Evolutionary conservation across 2,888 invertebrate species (phyloP).

Genomic region (Axea sp.): DNA sequence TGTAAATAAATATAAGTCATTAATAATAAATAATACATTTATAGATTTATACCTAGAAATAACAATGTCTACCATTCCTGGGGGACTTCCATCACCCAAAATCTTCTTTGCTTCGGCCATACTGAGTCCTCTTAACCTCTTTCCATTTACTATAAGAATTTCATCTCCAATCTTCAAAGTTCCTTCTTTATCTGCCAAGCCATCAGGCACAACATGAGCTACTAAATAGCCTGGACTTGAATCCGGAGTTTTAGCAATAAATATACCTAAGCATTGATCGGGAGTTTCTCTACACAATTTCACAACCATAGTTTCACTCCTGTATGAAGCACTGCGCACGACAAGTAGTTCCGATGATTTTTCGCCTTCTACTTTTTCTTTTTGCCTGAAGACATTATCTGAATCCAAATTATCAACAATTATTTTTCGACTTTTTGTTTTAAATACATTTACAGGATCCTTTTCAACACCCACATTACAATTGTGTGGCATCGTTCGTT

Average conservation of each 20-base stretch:
- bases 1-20: no score
- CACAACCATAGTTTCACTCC: constrained; percentile 79
- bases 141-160: constrained; percentile 86
- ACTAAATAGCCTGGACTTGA: constrained; percentile 83
- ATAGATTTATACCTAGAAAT: constrained; percentile 80
- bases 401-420: no score
- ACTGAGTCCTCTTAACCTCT: constrained; percentile 84
- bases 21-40: no score
- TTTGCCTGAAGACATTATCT: no score
- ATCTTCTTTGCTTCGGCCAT: constrained; percentile 85
- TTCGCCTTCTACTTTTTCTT: constrained; percentile 23
- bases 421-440: constrained; percentile 43
- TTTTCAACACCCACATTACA: constrained; percentile 61
- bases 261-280: constrained; percentile 85
- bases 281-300: constrained; percentile 82
- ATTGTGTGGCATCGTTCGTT: constrained; percentile 52
- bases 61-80: constrained; percentile 84
- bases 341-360: constrained; percentile 63
- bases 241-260: constrained; percentile 83
- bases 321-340: constrained; percentile 69
- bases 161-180: constrained; percentile 86
- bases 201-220: constrained; percentile 86
- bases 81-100: constrained; percentile 81
- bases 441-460: constrained; percentile 57
- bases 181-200: constrained; percentile 86